Conservation (phyloP, 2,113 vertebrate genomes). For the Pituophis catenifer region DNA sequence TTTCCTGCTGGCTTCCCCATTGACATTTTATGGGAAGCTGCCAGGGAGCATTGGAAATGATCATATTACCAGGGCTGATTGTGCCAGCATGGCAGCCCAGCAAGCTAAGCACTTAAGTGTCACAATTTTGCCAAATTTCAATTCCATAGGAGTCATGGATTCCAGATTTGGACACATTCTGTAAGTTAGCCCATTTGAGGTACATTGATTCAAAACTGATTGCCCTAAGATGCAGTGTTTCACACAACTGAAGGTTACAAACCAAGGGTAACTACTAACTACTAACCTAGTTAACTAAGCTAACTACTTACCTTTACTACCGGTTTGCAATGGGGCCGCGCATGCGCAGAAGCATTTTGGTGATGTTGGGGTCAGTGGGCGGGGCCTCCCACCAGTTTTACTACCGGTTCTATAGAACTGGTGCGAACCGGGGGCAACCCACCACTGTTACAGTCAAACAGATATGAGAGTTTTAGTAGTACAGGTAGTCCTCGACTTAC, state of each 20-base stretch:
- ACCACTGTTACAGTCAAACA: too few relatives aligned
- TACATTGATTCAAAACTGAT: background rate
- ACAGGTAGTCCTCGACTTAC: background rate
- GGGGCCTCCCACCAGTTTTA: too few relatives aligned
- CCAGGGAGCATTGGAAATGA: background rate
- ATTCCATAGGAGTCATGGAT: background rate
- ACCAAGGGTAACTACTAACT: too few relatives aligned
- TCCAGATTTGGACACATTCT: background rate
- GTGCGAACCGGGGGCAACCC: too few relatives aligned
- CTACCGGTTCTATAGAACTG: too few relatives aligned
- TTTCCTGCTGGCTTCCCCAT: background rate
- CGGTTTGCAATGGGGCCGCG: accelerated
- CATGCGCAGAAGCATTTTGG: too few relatives aligned
- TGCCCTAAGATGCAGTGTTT: background rate
- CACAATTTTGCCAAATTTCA: background rate
- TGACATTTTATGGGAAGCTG: background rate
- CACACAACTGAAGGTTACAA: background rate
- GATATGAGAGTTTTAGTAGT: background rate
- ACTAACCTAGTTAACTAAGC: too few relatives aligned
- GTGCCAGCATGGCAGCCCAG: background rate
- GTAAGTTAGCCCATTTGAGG: background rate
- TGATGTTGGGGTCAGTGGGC: too few relatives aligned
- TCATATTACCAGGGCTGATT: background rate
- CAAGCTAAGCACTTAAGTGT: background rate
- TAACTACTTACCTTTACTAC: too few relatives aligned